A percentile compares a stretch with the other conserved stretches of the same genome.
phyloP scores from a whole-genome alignment of 2,797 vertebrate genomes.

The Falco novaeseelandiae region DNA sequence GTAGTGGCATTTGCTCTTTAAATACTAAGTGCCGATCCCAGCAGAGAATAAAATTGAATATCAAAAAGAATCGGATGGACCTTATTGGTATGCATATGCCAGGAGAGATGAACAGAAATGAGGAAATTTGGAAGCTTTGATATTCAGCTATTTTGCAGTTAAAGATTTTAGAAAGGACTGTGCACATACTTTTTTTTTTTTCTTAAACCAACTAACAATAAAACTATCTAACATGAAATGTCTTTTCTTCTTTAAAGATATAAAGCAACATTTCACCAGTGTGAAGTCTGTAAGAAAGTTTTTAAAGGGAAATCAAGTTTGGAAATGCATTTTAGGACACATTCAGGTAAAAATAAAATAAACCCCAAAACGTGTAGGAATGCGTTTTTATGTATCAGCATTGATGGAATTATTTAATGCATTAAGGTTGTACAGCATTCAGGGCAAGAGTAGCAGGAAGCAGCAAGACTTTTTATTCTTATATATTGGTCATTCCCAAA shows the following conservation, averaged over 20 bases:
- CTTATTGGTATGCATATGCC: neutral
- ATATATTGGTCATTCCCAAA: neutral
- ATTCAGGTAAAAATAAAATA: constrained; percentile 87
- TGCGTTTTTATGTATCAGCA: neutral
- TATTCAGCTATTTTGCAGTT: neutral
- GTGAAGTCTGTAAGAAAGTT: constrained; percentile 98
- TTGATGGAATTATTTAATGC: neutral
- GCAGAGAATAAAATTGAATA: neutral
- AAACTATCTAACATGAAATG: neutral
- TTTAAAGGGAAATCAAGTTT: constrained; percentile 98
- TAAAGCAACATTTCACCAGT: constrained; percentile 96
- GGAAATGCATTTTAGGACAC: constrained; percentile 98
- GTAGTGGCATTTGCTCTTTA: neutral
- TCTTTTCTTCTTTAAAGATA: constrained; percentile 82
- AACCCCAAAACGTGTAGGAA: neutral
- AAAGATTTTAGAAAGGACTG: neutral
- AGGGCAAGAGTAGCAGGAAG: neutral
- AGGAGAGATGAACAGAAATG: neutral
- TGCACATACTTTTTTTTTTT: neutral
- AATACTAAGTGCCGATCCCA: neutral
- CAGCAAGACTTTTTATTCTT: neutral
- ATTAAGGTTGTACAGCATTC: neutral
- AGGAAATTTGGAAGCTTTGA: neutral
- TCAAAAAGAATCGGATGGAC: neutral
- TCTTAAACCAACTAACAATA: no score